Conservation (phyloP, 1,140 invertebrate genomes). For the Habropoda laboriosa region DNA sequence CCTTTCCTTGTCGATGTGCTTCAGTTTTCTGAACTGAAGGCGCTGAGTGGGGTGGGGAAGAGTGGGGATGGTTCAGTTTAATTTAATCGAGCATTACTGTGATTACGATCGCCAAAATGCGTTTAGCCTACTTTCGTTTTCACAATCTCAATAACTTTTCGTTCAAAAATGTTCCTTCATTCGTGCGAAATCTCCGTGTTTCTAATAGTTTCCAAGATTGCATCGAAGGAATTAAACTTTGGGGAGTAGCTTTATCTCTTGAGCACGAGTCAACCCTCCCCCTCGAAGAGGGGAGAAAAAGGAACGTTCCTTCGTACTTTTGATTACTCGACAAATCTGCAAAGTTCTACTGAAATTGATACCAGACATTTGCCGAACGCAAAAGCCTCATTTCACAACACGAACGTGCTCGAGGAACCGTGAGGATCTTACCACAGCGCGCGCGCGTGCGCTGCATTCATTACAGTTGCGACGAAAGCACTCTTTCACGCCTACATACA, state of each 20-base stretch:
- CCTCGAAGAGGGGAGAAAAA: not conserved
- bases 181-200: not conserved
- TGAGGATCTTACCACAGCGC: not conserved
- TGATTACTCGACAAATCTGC: constrained; percentile 2
- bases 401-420: not conserved
- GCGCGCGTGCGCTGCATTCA: not conserved
- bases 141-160: too few relatives aligned
- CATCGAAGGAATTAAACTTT: not conserved
- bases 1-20: too few relatives aligned
- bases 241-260: not conserved
- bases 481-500: not conserved
- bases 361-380: not conserved
- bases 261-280: not conserved
- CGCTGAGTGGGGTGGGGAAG: too few relatives aligned
- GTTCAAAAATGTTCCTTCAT: too few relatives aligned
- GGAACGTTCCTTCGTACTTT: not conserved
- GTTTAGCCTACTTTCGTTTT: too few relatives aligned
- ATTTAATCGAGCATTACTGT: too few relatives aligned
- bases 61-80: too few relatives aligned
- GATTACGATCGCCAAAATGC: too few relatives aligned
- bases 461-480: not conserved
- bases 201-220: not conserved
- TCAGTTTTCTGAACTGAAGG: too few relatives aligned
- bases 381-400: too few relatives aligned
- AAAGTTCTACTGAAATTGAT: not conserved